Evolutionary conservation across 1,140 invertebrate species (phyloP).

Genomic region (Potamilus streckersoni): DNA sequence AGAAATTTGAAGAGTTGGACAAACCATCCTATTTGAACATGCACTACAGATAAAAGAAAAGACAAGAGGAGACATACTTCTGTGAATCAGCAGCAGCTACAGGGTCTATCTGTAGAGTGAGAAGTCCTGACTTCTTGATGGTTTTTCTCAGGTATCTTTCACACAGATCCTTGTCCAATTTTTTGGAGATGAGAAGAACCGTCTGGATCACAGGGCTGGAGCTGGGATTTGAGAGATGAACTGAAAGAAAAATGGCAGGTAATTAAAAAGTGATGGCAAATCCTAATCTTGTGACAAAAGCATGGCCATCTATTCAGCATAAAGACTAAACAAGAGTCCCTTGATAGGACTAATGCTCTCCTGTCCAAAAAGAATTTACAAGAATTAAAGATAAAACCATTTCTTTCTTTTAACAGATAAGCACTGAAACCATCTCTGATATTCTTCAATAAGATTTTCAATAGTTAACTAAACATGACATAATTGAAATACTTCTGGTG

Average conservation of each 20-base stretch:
- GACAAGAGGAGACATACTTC: neutral
- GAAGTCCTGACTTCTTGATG: constrained; percentile 33
- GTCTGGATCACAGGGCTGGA: constrained; percentile 55
- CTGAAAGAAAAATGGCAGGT: constrained; percentile 24
- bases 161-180: constrained; percentile 35
- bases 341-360: too few species aligned
- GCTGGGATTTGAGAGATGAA: constrained; percentile 35
- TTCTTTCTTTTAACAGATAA: too few species aligned
- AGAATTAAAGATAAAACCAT: too few species aligned
- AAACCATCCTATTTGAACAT: neutral
- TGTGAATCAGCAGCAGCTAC: constrained; percentile 10
- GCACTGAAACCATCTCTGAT: too few species aligned
- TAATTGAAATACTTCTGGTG: too few species aligned
- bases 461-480: too few species aligned
- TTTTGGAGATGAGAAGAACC: constrained; percentile 44
- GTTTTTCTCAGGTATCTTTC: constrained; percentile 35
- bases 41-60: neutral
- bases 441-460: too few species aligned
- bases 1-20: neutral
- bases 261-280: too few species aligned
- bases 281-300: too few species aligned
- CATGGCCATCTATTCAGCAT: too few species aligned
- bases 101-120: neutral
- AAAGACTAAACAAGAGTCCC: too few species aligned
- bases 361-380: too few species aligned